Conservation (phyloP, 2,888 invertebrate genomes). For the Drymonia ruficornis region DNA sequence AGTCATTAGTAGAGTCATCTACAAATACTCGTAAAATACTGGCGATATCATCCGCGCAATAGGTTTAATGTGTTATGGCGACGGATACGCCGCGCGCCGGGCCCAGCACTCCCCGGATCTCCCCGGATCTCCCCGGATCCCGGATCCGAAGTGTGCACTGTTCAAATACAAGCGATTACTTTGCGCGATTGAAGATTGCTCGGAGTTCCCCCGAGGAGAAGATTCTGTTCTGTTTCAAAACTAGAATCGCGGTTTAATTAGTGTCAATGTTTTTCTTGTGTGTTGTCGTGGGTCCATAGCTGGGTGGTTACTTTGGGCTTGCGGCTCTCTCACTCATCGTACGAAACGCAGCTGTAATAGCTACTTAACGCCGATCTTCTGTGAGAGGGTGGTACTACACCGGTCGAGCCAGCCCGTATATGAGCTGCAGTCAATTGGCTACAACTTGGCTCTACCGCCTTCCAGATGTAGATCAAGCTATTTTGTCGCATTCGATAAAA, state of each 20-base stretch:
- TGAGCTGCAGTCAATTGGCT: no score
- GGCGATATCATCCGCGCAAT: constrained; percentile 67
- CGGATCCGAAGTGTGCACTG: constrained; percentile 48
- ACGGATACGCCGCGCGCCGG: neutral
- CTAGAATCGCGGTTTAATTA: neutral
- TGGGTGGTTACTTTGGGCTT: no score
- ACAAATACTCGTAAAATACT: constrained; percentile 66
- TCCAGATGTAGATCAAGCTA: no score
- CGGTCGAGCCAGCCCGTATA: no score
- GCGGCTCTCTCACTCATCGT: no score
- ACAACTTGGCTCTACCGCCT: no score
- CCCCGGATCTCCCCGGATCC: constrained; percentile 11
- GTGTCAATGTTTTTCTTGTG: neutral
- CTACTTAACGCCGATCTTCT: no score
- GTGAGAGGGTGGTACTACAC: no score
- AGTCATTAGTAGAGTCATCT: constrained; percentile 42
- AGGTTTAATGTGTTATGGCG: constrained; percentile 63
- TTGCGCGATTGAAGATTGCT: constrained; percentile 30
- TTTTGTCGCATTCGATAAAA: no score
- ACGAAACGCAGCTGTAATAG: no score
- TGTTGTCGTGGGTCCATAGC: neutral
- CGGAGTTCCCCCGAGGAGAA: neutral
- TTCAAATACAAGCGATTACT: constrained; percentile 61
- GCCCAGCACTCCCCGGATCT: constrained; percentile 1
- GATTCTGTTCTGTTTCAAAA: neutral